Conservation (phyloP, 2,888 invertebrate genomes). For the Lasioglossum lativentre region DNA sequence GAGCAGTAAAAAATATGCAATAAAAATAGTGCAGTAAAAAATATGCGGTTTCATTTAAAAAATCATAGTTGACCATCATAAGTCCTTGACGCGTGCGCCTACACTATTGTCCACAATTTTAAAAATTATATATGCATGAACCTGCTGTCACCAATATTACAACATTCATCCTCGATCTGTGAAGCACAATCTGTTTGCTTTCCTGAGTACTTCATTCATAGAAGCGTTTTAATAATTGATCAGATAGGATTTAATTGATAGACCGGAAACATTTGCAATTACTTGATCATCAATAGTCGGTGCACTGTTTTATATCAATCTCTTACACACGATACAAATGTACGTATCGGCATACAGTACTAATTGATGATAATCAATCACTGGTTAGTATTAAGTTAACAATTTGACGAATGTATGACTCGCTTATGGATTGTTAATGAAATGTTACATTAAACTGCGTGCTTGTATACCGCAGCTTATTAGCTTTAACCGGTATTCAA, state of each 20-base stretch:
- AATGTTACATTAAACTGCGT: not conserved
- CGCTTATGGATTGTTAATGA: conserved; percentile 5
- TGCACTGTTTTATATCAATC: not conserved
- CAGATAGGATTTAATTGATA: not conserved
- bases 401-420: not conserved
- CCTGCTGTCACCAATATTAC: too few relatives aligned
- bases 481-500: not conserved
- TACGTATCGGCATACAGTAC: not conserved
- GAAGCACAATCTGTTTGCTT: not conserved
- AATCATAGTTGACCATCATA: too few relatives aligned
- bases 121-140: too few relatives aligned
- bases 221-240: not conserved
- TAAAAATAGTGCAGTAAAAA: too few relatives aligned
- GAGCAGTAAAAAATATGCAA: too few relatives aligned
- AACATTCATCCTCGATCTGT: too few relatives aligned
- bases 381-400: not conserved
- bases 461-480: not conserved
- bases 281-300: not conserved
- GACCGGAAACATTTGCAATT: not conserved
- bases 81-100: too few relatives aligned
- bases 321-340: not conserved
- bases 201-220: not conserved
- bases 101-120: too few relatives aligned
- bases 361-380: conserved; percentile 1
- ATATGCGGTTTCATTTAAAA: too few relatives aligned